These are phyloP conservation scores for Drosophila albomicans DNA, from an alignment of 1,140 invertebrate genomes.

Conservation along the genomic window DNA sequence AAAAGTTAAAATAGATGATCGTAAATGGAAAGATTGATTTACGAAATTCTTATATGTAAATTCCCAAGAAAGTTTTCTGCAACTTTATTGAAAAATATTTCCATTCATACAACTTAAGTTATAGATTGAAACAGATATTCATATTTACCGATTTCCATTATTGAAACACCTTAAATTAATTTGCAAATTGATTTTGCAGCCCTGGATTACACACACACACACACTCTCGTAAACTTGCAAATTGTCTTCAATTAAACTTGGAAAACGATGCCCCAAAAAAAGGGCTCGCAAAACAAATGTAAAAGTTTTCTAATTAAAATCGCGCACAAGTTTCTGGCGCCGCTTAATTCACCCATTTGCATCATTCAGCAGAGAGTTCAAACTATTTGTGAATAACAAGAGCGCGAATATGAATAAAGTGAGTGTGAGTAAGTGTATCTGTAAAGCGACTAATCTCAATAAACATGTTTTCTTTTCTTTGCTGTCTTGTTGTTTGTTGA, in stretches of 20 bases:
- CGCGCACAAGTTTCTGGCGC: constrained; percentile 63
- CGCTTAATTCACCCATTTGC: constrained; percentile 31
- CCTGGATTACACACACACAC: constrained; percentile 10
- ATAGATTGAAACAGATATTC: no score
- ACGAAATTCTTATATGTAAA: no score
- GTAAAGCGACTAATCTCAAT: constrained; percentile 24
- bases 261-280: constrained; percentile 19
- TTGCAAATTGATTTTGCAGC: neutral
- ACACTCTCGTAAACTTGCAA: neutral
- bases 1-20: no score
- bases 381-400: constrained; percentile 40
- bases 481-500: constrained; percentile 59
- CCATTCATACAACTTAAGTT: no score
- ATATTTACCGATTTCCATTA: no score
- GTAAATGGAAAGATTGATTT: no score
- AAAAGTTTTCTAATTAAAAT: constrained; percentile 81
- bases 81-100: no score
- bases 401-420: neutral
- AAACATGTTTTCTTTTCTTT: constrained; percentile 22
- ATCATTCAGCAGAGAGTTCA: constrained; percentile 14
- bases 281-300: constrained; percentile 55
- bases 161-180: neutral
- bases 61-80: no score
- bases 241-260: constrained; percentile 34
- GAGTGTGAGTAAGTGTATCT: neutral